Evolutionary conservation across 2,113 vertebrate genomes (phyloP).

Genomic region (Labeo rohita): DNA sequence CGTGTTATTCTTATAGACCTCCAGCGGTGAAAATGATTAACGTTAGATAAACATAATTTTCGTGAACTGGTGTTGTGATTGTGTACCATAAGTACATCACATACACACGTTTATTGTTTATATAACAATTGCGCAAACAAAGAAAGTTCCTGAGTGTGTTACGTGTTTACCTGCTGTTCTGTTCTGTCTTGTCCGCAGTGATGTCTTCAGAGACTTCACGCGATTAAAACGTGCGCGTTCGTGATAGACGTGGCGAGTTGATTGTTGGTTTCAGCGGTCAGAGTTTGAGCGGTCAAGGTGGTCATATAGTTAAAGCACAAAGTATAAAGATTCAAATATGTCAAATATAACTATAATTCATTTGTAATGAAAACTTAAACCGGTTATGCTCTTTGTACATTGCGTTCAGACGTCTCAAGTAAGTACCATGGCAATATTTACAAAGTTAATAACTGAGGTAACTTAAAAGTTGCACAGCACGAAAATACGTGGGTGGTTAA

Average conservation of each 20-base stretch:
- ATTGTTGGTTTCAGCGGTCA: background rate
- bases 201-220: background rate
- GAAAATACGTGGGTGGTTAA: background rate
- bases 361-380: background rate
- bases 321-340: background rate
- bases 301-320: background rate
- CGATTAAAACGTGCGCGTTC: background rate
- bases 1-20: background rate
- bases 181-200: background rate
- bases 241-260: slow-evolving; percentile 22
- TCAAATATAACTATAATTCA: too few relatives aligned
- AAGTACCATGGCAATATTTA: background rate
- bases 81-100: background rate
- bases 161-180: background rate
- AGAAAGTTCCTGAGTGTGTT: slow-evolving; percentile 2
- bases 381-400: background rate
- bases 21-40: background rate
- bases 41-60: background rate
- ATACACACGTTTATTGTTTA: background rate
- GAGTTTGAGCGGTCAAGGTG: background rate
- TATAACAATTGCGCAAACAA: background rate
- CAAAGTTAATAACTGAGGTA: background rate
- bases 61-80: background rate
- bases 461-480: background rate
- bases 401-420: background rate